Evolutionary conservation across 2,888 invertebrate genomes (phyloP).

Genomic region (Pediacus dermestoides): DNA sequence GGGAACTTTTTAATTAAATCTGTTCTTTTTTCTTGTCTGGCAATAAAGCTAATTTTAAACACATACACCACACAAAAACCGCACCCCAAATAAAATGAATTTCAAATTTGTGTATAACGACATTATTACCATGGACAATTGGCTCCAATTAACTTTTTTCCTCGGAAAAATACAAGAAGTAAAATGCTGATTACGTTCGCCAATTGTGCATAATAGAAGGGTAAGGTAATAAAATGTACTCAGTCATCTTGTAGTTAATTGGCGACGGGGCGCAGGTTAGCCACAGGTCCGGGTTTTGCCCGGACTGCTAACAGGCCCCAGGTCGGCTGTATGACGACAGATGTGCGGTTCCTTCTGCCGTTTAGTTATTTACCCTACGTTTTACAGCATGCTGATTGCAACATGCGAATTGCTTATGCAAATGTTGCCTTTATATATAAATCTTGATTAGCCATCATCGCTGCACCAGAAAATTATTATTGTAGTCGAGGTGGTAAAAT

Average conservation of each 20-base stretch:
- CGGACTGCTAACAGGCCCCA: constrained; percentile 24
- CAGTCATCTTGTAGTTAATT: constrained; percentile 21
- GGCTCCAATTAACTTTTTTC: too few relatives aligned
- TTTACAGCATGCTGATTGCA: constrained; percentile 21
- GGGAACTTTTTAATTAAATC: too few relatives aligned
- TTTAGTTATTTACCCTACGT: constrained; percentile 24
- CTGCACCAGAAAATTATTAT: too few relatives aligned
- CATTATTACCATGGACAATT: too few relatives aligned
- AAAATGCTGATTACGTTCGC: constrained; percentile 4
- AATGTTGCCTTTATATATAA: constrained; percentile 10
- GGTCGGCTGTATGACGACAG: constrained; percentile 21
- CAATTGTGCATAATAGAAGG: constrained; percentile 7
- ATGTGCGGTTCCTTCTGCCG: constrained; percentile 21
- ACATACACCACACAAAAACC: too few relatives aligned
- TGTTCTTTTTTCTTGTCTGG: too few relatives aligned
- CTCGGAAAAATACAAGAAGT: too few relatives aligned
- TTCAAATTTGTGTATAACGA: too few relatives aligned
- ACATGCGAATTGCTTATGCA: constrained; percentile 15
- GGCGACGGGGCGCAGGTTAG: constrained; percentile 16
- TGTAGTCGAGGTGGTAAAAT: too few relatives aligned
- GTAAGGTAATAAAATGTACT: constrained; percentile 11
- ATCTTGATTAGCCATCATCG: constrained; percentile 3
- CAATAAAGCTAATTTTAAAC: too few relatives aligned
- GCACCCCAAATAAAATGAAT: too few relatives aligned
- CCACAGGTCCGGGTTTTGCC: constrained; percentile 24